Conservation (phyloP, 2,888 invertebrate species). For the Drosophila borealis region DNA sequence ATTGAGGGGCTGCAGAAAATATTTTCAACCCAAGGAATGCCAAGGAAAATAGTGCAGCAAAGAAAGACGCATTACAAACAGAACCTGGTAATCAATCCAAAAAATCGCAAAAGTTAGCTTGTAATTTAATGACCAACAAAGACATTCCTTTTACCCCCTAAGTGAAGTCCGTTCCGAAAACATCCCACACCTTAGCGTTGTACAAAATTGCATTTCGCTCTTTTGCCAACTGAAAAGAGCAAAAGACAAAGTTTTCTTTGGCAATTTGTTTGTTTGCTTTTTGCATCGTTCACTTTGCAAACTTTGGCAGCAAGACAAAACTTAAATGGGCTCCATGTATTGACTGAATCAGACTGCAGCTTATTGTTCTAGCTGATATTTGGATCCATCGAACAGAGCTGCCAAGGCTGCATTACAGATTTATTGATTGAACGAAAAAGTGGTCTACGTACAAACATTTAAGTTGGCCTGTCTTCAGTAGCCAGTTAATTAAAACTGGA, state of each 20-base stretch:
- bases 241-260: constrained; percentile 65
- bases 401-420: neutral
- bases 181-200: constrained; percentile 19
- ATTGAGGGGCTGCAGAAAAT: neutral
- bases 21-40: too few relatives aligned
- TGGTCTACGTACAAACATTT: too few relatives aligned
- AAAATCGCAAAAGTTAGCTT: constrained; percentile 41
- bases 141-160: neutral
- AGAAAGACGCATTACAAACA: neutral
- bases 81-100: neutral
- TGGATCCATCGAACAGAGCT: neutral
- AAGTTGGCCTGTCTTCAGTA: too few relatives aligned
- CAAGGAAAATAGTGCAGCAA: neutral
- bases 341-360: constrained; percentile 49
- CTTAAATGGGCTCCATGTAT: constrained; percentile 56
- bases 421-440: too few relatives aligned
- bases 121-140: constrained; percentile 69
- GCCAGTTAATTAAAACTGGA: too few relatives aligned
- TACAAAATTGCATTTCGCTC: constrained; percentile 37
- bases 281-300: constrained; percentile 69
- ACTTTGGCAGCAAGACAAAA: constrained; percentile 66
- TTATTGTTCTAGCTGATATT: neutral
- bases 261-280: constrained; percentile 73
- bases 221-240: neutral
- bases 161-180: neutral